Percentiles rank a stretch among this genome's conserved stretches.
phyloP scores from a whole-genome alignment of 2,797 vertebrate genomes.

The Diplodus puntazzo region DNA sequence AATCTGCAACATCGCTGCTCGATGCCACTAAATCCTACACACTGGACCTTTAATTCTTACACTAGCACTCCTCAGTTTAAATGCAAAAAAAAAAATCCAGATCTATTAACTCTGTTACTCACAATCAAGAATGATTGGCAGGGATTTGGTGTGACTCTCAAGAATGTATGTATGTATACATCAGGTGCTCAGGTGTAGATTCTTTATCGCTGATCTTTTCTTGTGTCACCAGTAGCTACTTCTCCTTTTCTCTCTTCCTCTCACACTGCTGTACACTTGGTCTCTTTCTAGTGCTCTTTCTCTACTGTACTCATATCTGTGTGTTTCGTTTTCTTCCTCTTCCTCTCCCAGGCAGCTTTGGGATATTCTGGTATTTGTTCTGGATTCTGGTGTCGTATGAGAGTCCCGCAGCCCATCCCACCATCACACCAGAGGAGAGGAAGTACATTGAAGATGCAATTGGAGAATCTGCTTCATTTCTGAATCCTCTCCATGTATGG shows the following conservation, averaged over 20 bases:
- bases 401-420: constrained; percentile 96
- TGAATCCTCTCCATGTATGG: constrained; percentile 89
- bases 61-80: not conserved
- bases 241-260: constrained; percentile 1
- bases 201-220: not conserved
- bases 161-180: not conserved
- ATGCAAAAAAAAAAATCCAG: not conserved
- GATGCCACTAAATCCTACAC: too few species aligned
- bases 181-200: not conserved
- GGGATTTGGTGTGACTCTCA: not conserved
- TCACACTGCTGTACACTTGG: not conserved
- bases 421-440: constrained; percentile 95
- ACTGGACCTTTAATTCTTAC: not conserved
- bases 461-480: constrained; percentile 92
- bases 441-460: constrained; percentile 98
- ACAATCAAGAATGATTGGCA: too few species aligned
- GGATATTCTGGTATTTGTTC: constrained; percentile 97
- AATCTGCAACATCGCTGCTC: too few species aligned
- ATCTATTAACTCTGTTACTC: too few species aligned
- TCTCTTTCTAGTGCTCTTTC: not conserved
- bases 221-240: not conserved
- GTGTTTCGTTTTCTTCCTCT: not conserved
- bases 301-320: not conserved
- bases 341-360: constrained; percentile 89
- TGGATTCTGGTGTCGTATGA: constrained; percentile 98